phyloP scores from a whole-genome alignment of 2,888 invertebrate species.

The Poecilus cupreus region DNA sequence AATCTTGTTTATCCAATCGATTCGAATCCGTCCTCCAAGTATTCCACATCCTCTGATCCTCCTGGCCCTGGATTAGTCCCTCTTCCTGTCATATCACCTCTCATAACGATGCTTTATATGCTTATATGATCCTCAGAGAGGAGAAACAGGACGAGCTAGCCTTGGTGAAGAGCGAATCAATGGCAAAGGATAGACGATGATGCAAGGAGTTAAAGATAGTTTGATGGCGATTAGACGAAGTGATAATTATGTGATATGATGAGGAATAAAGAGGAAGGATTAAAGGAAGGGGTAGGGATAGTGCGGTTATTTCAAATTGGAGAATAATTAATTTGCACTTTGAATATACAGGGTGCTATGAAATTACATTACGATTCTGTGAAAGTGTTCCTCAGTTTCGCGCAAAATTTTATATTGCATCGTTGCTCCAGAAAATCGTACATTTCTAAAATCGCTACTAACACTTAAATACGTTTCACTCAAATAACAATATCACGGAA shows the following conservation, averaged over 20 bases:
- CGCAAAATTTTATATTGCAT: no score
- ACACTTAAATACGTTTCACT: no score
- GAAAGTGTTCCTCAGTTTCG: no score
- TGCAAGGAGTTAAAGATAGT: neutral
- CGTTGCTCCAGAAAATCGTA: no score
- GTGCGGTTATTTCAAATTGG: neutral
- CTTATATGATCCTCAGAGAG: neutral
- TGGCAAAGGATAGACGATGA: neutral
- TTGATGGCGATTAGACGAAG: neutral
- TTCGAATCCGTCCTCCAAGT: neutral
- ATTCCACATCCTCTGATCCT: neutral
- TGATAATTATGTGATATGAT: neutral
- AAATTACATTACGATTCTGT: no score
- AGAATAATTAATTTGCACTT: no score
- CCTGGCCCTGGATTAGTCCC: neutral
- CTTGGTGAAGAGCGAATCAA: neutral
- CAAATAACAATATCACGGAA: no score
- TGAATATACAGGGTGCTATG: no score
- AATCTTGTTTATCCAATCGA: slow-evolving; percentile 36
- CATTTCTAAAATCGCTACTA: no score
- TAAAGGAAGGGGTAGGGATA: neutral
- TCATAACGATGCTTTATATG: neutral
- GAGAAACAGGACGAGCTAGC: no score
- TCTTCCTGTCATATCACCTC: neutral
- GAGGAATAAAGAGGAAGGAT: neutral